Evolutionary conservation across 2,113 vertebrate species (phyloP), one percentile per base, ranked within the genome.

Genomic region (Tupaia chinensis): DNA sequence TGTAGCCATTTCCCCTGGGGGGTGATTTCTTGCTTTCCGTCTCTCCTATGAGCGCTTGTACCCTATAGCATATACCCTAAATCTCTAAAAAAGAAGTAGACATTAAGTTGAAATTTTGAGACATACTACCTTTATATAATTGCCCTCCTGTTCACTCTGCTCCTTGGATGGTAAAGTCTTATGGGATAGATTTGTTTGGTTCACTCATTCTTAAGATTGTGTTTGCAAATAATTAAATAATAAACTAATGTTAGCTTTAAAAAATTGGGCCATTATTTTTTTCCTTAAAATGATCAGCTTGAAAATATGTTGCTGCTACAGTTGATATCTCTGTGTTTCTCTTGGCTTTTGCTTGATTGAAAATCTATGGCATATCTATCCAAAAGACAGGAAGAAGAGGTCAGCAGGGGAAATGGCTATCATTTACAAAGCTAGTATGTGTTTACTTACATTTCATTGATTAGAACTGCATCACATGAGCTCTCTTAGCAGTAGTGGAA

Each of bases 161-260:
- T 20, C 19, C 69, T 56, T n/a, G 25, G 34, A 6, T 63, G 27
- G 65, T 16, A 80, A 77, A 53, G 27, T 61, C 68, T 90, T 76
- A 81, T 1, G 12, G 44, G 20, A 25, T 90, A 80, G 22, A 68
- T 93, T 79, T 68, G 60, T 44, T 89, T 93, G 93, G 53, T 69
- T 80, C 16, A 73, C 22, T 68, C 27, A 68, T 61, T 27, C 80
- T 79, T 60, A 66, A 78, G 65, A 72, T 84, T 17, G 44, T 80
- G 7, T 81, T 95, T 93, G 22, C 60, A 93, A 25, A 76, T 86
- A 90, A 69, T 89, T 79, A 85, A 89, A 90, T 90, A 34, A 16
- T 93, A 81, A 89, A 84, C 58, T 65, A 80, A 93, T 25, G 85
- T 6, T 80, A 27, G 32, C 27, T 95, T 84, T 78, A 84, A 93